Base-by-base conservation (phyloP, 2,888 invertebrate genomes). In the Diaprepes abbreviatus region DNA sequence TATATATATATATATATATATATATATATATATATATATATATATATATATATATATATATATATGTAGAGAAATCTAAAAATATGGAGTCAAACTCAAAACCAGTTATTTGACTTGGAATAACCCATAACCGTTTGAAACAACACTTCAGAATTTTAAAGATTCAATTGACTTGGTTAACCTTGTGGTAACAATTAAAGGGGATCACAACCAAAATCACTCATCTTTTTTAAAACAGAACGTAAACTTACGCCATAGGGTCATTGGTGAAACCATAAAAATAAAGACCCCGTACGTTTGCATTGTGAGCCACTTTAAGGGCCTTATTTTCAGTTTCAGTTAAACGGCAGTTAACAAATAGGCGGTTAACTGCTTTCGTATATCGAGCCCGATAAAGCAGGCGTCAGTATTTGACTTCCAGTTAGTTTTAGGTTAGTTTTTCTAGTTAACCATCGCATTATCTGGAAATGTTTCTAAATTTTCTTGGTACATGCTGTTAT, bases 401-500 rank as follows among this genome's bases (percentile, higher is more conserved):
- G 48, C 45, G 60, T 12, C 12, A 21, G 45, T 16, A 33, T 45
- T 9, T 45, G 12, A 31, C 2, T 60, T 31, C 16, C 31, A 60
- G 33, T 48, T 33, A 19, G 12, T 9, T 5, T 31, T 10, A 14
- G 17, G 17, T 19, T 33, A 6, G 16, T 45, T 6, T 17, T 48
- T 60, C n/a, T 50, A 70, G 74, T 82, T 81, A 66, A 81, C 77
- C 74, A 80, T 69, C n/a, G 79, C 70, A 63, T 79, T 79, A 9
- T 82, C 84, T 24, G 79, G 79, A 69, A 71, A 71, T 6, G 62
- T 82, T 79, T 88, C 87, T 75, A 87, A 80, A 76, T 88, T 87
- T 76, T 87, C 85, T 79, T 87, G 87, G 67, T 86, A 85, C 78
- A 87, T 82, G 71, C 85, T 87, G 79, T 88, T 88, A 79, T 88